phyloP scores from a whole-genome alignment of 2,888 invertebrate species.

The Pachymerium ferrugineum region DNA sequence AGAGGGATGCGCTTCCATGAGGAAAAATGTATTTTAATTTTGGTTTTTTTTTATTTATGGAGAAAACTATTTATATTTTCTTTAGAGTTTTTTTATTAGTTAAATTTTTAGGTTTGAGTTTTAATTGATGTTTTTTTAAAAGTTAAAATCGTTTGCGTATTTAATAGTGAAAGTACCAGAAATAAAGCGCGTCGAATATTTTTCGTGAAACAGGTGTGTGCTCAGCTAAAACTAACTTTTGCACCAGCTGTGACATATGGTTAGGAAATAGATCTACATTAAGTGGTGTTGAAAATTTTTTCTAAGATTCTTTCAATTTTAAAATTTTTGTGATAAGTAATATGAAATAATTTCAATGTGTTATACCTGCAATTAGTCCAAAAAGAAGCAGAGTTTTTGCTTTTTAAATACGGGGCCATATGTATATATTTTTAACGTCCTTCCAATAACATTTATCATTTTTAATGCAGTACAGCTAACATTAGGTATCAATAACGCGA shows the following conservation, averaged over 20 bases:
- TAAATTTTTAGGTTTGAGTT: background rate
- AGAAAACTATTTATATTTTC: too few relatives aligned
- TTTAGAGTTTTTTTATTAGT: background rate
- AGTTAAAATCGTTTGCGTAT: background rate
- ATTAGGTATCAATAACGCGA: too few relatives aligned
- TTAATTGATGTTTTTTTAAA: background rate
- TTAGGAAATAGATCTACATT: background rate
- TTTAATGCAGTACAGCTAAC: too few relatives aligned
- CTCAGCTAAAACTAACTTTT: background rate
- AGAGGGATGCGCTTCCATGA: background rate
- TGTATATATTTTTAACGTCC: too few relatives aligned
- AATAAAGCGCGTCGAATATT: background rate
- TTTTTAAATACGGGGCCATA: too few relatives aligned
- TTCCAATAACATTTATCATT: too few relatives aligned
- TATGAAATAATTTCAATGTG: too few relatives aligned
- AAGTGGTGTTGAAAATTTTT: too few relatives aligned
- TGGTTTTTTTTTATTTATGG: background rate
- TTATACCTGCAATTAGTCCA: too few relatives aligned
- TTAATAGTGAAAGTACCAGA: too few relatives aligned
- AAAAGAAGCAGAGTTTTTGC: too few relatives aligned
- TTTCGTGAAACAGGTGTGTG: background rate
- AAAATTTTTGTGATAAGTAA: too few relatives aligned
- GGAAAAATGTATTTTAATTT: background rate
- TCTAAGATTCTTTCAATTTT: background rate
- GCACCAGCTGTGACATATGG: background rate